Evolutionary conservation across 2,797 vertebrate genomes (phyloP), one percentile per base, ranked within the genome.

Genomic region (Cossypha dichroa): DNA sequence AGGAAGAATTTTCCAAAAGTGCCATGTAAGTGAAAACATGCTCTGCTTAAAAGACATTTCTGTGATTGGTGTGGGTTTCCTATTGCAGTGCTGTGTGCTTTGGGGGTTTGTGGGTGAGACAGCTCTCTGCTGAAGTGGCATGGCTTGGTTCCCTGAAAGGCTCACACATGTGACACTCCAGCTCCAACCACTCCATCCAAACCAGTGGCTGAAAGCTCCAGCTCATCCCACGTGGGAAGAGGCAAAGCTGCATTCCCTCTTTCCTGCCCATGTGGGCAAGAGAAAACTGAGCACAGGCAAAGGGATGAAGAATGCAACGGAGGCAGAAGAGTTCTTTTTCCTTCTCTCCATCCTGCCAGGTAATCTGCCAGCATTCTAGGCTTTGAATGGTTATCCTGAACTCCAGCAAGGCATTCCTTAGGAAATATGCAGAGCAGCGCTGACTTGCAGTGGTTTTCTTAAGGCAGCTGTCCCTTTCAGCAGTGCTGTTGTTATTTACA

Each of bases 321-420:
- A 58, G 26, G 58, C 49, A 56, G 56, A 38, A 60, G 46, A 43
- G 5, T 59, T 51, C 43, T 81, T 72, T 87, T 58, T 29, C 74
- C 63, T 78, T 43, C 51, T 78, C 49, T 62, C 46, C 63, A 9
- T 66, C 46, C 74, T 87, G 84, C 69, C 91, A 91, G 89, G 84
- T 93, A 66, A 82, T 33, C 34, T 62, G 3, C 15, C 12, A 45
- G 22, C 63, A 49, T 76, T 91, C 58, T 29, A 45, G 84, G 23
- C 59, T 76, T n/a, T 8, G 38, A 43, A 11, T 76, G 58, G 66
- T 87, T 58, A 31, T 66, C 59, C 70, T 92, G 77, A 62, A 55
- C 55, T 86, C 19, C 73, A 82, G 54, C 31, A 52, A 66, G 45
- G 48, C 51, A 20, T 51, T 82, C 33, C 45, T 70, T 16, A 2